Evolutionary conservation across 1,140 invertebrate species (phyloP).

Genomic region (Wasmannia auropunctata): DNA sequence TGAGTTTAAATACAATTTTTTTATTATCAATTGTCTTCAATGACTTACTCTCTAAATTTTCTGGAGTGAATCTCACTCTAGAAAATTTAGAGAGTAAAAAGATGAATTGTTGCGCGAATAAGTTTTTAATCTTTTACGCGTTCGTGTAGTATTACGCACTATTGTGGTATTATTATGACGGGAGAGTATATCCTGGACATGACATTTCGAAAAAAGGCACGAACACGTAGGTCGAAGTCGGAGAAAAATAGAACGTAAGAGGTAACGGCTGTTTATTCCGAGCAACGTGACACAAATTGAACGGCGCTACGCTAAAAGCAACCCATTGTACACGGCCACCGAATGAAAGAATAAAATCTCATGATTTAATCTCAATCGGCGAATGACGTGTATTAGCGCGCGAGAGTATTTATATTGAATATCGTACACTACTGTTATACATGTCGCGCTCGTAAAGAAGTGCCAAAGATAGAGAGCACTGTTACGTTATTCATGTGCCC

Average conservation of each 20-base stretch:
- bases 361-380: background rate
- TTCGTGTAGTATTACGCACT: background rate
- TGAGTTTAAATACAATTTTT: background rate
- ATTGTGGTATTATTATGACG: conserved; percentile 12
- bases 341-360: conserved; percentile 24
- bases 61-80: too few relatives aligned
- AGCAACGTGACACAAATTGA: conserved; percentile 38
- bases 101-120: background rate
- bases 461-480: background rate
- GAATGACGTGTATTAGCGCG: too few relatives aligned
- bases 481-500: too few relatives aligned
- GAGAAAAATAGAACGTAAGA: conserved; percentile 45
- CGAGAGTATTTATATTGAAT: background rate
- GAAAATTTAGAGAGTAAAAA: too few relatives aligned
- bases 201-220: conserved; percentile 23
- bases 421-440: background rate
- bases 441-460: background rate
- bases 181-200: conserved; percentile 3
- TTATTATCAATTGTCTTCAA: too few relatives aligned
- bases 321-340: background rate
- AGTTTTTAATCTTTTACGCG: background rate
- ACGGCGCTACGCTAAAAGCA: conserved; percentile 35
- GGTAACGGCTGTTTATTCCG: conserved; percentile 44
- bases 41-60: too few relatives aligned
- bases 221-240: conserved; percentile 50